Evolutionary conservation across 2,797 vertebrate species (phyloP).

Genomic region (Girardinus metallicus): DNA sequence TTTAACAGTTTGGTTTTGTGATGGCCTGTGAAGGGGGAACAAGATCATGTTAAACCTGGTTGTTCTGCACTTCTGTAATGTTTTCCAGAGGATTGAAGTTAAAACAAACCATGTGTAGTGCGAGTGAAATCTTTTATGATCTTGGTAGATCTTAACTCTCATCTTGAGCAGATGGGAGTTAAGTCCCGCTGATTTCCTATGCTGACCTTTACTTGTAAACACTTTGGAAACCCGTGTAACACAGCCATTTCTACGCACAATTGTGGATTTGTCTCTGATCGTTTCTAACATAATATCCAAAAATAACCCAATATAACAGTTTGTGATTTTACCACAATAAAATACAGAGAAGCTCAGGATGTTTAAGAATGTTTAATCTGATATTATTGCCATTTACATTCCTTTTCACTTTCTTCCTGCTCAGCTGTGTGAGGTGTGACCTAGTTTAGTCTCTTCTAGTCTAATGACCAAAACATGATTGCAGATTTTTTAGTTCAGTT

Average conservation of each 20-base stretch:
- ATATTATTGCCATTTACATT: conserved; percentile 45
- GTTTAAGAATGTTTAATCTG: conserved; percentile 32
- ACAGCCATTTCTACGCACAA: neutral
- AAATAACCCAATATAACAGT: neutral
- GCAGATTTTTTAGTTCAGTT: neutral
- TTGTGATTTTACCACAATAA: neutral
- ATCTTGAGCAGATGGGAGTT: too few relatives aligned
- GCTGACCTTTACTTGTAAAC: neutral
- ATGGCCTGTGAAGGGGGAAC: too few relatives aligned
- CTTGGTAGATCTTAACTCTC: too few relatives aligned
- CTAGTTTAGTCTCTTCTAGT: neutral
- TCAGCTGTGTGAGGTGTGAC: neutral
- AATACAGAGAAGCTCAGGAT: neutral
- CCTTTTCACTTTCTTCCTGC: neutral
- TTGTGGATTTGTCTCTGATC: neutral
- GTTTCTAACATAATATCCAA: neutral
- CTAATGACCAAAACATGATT: neutral
- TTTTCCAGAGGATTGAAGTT: too few relatives aligned
- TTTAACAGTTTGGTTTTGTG: too few relatives aligned
- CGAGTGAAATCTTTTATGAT: too few relatives aligned
- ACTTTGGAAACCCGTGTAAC: neutral
- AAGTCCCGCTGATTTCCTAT: too few relatives aligned
- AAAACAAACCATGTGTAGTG: too few relatives aligned
- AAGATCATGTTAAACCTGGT: too few relatives aligned
- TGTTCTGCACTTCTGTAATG: too few relatives aligned